Evolutionary conservation across 2,888 invertebrate species (phyloP).

Genomic region (Cryptus armator): DNA sequence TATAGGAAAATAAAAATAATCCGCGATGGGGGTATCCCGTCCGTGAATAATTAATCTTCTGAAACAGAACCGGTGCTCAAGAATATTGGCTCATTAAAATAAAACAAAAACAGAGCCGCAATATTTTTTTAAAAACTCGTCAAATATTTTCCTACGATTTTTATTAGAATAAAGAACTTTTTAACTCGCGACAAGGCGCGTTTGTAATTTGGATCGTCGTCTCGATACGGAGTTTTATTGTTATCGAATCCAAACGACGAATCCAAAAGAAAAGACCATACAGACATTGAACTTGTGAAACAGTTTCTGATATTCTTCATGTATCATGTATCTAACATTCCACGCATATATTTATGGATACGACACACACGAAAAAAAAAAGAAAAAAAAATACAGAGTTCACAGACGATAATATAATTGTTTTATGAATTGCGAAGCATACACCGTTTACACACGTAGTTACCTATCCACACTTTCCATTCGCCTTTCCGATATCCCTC

Average conservation of each 20-base stretch:
- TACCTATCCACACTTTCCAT: slow-evolving; percentile 15
- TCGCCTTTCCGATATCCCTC: background rate
- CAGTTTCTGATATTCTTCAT: slow-evolving; percentile 36
- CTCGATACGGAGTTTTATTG: background rate
- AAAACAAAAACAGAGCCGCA: slow-evolving; percentile 21
- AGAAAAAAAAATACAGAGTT: slow-evolving; percentile 35
- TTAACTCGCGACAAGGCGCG: slow-evolving; percentile 20
- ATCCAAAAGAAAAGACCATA: background rate
- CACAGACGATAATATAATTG: slow-evolving; percentile 21
- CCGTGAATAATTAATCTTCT: background rate
- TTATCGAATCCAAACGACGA: background rate
- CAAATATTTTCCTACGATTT: slow-evolving; percentile 64
- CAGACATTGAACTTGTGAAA: background rate
- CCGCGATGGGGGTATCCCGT: too few species aligned
- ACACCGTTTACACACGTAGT: background rate
- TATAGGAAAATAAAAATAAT: too few species aligned
- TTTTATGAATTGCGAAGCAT: slow-evolving; percentile 40
- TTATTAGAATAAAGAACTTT: slow-evolving; percentile 4
- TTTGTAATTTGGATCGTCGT: background rate
- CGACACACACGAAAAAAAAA: background rate
- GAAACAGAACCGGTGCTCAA: slow-evolving; percentile 25
- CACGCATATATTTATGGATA: slow-evolving; percentile 50
- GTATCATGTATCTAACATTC: slow-evolving; percentile 50
- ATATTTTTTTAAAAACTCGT: slow-evolving; percentile 40
- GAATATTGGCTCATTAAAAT: background rate